Conservation (phyloP, 2,113 vertebrate species). For the Xenopus borealis region DNA sequence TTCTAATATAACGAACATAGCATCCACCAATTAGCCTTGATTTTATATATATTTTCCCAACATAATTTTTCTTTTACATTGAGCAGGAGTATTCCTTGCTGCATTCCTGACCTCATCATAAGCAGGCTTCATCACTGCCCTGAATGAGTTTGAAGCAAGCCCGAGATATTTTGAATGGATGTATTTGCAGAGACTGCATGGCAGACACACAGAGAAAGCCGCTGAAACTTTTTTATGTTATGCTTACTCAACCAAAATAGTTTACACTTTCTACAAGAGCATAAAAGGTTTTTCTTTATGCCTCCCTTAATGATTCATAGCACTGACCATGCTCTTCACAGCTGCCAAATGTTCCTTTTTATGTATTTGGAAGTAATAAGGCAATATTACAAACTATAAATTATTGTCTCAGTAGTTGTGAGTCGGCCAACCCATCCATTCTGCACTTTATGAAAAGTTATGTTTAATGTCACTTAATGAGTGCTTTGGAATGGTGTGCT, state of each 20-base stretch:
- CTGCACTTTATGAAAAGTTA: constrained; percentile 58
- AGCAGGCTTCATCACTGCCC: background rate
- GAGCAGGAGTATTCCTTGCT: no score
- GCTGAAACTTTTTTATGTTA: constrained; percentile 12
- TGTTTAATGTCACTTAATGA: constrained; percentile 61
- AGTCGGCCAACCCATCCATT: constrained; percentile 49
- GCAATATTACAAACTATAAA: constrained; percentile 58
- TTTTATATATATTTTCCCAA: no score
- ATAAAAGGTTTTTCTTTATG: constrained; percentile 52
- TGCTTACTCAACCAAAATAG: constrained; percentile 33
- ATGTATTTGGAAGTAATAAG: constrained; percentile 60
- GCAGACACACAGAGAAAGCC: constrained; percentile 1
- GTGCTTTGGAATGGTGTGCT: constrained; percentile 52
- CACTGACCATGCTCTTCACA: constrained; percentile 47
- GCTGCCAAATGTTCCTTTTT: constrained; percentile 36
- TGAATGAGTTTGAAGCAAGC: constrained; percentile 3
- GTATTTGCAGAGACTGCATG: constrained; percentile 13
- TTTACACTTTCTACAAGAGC: constrained; percentile 49
- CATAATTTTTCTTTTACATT: no score
- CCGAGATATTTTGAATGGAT: constrained; percentile 8
- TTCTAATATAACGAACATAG: no score
- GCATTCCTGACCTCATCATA: background rate
- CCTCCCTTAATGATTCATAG: constrained; percentile 53
- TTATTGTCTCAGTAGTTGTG: constrained; percentile 51
- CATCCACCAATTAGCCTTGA: no score